phyloP scores from a whole-genome alignment of 2,797 vertebrate genomes.

The Amazona ochrocephala region DNA sequence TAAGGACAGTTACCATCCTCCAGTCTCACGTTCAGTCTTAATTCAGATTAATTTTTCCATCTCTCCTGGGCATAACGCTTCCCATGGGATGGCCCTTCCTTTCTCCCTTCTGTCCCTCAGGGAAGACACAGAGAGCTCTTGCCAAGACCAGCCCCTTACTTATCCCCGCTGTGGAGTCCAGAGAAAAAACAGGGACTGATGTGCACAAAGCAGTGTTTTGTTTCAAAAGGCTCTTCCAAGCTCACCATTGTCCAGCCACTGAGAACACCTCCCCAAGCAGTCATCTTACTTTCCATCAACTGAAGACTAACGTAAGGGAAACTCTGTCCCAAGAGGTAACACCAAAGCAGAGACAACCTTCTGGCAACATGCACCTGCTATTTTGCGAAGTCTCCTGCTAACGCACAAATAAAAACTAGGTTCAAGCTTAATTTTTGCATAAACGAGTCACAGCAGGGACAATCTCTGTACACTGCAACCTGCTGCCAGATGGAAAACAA shows the following conservation, averaged over 20 bases:
- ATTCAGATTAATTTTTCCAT: neutral
- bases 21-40: accelerated
- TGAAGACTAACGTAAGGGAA: neutral
- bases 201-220: accelerated
- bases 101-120: neutral
- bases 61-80: neutral
- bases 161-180: neutral
- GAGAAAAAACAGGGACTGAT: neutral
- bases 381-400: constrained; percentile 3
- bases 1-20: neutral
- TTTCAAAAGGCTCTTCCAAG: neutral
- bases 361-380: neutral
- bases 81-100: neutral
- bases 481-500: constrained; percentile 42
- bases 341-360: neutral
- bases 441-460: constrained; percentile 47
- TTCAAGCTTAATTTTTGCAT: constrained; percentile 37
- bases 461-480: constrained; percentile 11
- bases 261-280: neutral
- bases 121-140: neutral
- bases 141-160: neutral
- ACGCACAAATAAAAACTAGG: neutral
- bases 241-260: neutral
- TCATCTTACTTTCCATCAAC: accelerated
- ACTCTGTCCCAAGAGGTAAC: neutral